Evolutionary conservation across 2,113 vertebrate species (phyloP).

Genomic region (Porphyrio hochstetteri): DNA sequence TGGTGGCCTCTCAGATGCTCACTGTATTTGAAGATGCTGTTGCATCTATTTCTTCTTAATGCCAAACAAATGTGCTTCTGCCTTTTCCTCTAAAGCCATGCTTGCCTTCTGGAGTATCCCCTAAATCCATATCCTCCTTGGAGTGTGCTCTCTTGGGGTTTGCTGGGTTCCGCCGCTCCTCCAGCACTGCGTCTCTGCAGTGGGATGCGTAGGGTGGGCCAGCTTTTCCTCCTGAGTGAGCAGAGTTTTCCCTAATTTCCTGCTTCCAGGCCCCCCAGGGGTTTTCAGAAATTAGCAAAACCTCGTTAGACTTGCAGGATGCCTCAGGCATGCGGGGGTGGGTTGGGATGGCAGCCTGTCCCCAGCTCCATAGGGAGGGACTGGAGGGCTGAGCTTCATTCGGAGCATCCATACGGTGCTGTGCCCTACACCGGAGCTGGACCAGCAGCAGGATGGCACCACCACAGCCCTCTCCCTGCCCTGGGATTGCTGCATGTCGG

Average conservation of each 20-base stretch:
- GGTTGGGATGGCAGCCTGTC: neutral
- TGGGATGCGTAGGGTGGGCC: fast-evolving
- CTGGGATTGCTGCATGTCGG: fast-evolving
- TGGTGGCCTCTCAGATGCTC: neutral
- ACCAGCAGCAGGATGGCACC: neutral
- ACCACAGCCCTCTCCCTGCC: fast-evolving
- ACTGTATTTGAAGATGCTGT: neutral
- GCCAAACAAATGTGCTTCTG: neutral
- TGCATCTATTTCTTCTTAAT: neutral
- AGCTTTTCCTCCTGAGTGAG: neutral
- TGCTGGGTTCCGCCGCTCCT: neutral
- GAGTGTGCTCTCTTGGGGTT: neutral
- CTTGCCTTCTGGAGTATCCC: neutral
- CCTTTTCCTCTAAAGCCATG: neutral
- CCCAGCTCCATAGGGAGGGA: fast-evolving
- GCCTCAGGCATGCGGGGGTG: fast-evolving
- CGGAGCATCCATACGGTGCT: neutral
- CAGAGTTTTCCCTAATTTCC: neutral
- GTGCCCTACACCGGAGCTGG: neutral
- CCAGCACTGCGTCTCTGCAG: neutral
- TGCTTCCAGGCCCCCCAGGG: neutral
- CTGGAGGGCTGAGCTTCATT: neutral
- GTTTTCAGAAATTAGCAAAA: neutral
- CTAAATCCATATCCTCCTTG: neutral
- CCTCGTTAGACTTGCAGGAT: neutral